These are phyloP conservation scores for Euura lappo DNA, from an alignment of 1,140 invertebrate species.

Conservation along the genomic window DNA sequence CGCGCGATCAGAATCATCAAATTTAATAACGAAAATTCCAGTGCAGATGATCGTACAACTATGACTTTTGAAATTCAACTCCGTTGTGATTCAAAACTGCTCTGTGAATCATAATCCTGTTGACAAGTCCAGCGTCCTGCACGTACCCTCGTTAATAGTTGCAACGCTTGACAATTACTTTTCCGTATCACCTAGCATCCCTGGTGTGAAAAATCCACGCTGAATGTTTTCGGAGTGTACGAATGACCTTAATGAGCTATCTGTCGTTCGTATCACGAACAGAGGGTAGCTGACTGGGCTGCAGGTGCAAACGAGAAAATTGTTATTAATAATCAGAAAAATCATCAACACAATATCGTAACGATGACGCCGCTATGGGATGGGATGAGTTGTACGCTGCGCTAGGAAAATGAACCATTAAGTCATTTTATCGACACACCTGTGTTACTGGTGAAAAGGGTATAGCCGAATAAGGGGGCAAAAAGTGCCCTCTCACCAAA, in stretches of 20 bases:
- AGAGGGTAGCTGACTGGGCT: background rate
- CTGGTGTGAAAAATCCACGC: too few relatives aligned
- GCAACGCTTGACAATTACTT: too few relatives aligned
- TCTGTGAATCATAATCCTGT: too few relatives aligned
- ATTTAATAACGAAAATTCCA: conserved; percentile 2
- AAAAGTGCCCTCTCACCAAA: too few relatives aligned
- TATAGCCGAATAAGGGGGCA: too few relatives aligned
- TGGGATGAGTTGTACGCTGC: background rate
- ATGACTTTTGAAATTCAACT: too few relatives aligned
- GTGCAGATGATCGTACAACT: background rate
- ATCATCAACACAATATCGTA: background rate
- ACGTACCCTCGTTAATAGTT: too few relatives aligned
- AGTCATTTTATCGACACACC: background rate
- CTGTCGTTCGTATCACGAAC: background rate
- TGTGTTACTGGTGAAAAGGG: background rate
- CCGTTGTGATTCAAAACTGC: too few relatives aligned
- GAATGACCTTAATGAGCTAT: too few relatives aligned
- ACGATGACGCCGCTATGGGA: background rate
- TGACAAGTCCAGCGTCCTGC: too few relatives aligned
- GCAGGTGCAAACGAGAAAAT: background rate
- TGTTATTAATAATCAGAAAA: background rate
- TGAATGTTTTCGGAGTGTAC: too few relatives aligned
- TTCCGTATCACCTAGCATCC: too few relatives aligned
- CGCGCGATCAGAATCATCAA: background rate
- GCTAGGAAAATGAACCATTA: background rate